Conservation (phyloP, 2,888 invertebrate genomes). For the Alviniconcha strummeri region DNA sequence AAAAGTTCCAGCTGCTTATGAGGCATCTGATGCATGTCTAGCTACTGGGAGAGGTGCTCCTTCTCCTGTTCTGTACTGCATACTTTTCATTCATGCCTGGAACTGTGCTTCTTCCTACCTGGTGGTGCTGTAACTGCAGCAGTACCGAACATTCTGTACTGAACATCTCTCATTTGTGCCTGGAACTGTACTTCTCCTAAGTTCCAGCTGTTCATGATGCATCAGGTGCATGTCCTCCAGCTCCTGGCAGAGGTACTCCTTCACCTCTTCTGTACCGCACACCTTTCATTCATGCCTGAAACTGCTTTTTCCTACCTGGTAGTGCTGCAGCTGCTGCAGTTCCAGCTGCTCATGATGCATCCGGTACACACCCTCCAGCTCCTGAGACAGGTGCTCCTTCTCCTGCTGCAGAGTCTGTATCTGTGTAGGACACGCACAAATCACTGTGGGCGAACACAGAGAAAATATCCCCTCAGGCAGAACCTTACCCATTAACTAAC, state of each 20-base stretch:
- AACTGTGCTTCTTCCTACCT: conserved; percentile 49
- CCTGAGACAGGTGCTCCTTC: conserved; percentile 57
- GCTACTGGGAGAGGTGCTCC: conserved; percentile 63
- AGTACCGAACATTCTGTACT: too few relatives aligned
- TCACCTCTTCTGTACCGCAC: conserved; percentile 62
- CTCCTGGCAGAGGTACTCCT: conserved; percentile 64
- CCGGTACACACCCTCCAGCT: conserved; percentile 63
- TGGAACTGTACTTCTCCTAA: too few relatives aligned
- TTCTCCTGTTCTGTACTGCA: conserved; percentile 65
- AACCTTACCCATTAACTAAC: too few relatives aligned
- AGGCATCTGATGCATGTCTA: conserved; percentile 20
- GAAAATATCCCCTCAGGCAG: too few relatives aligned
- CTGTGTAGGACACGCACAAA: conserved; percentile 40
- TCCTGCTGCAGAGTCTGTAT: conserved; percentile 64
- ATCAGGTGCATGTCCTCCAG: too few relatives aligned
- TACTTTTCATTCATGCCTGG: not conserved
- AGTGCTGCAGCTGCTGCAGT: conserved; percentile 69
- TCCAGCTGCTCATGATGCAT: conserved; percentile 68
- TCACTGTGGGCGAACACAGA: too few relatives aligned
- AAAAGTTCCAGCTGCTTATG: too few relatives aligned
- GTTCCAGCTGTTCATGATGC: conserved; percentile 67
- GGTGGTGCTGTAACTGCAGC: conserved; percentile 69
- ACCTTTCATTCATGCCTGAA: not conserved
- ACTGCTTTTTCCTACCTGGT: conserved; percentile 54
- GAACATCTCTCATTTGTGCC: too few relatives aligned